Percentiles rank a stretch among this genome's conserved stretches.
Conservation (phyloP, 2,113 vertebrate species). For the Carettochelys insculpta region DNA sequence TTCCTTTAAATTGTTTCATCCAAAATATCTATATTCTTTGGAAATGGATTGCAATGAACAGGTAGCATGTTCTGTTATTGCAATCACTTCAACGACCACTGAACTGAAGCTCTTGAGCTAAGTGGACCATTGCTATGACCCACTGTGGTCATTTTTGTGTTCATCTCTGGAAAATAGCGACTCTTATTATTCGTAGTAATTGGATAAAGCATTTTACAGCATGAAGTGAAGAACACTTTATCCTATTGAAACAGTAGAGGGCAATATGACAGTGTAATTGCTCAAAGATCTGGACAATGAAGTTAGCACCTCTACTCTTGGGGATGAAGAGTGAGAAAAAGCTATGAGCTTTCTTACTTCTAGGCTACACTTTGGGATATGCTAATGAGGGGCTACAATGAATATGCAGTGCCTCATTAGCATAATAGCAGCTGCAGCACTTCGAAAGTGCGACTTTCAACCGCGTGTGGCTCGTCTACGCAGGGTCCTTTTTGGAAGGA, state of each 20-base stretch:
- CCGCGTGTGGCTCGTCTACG: too few species aligned
- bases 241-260: rapidly evolving
- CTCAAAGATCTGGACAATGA: neutral
- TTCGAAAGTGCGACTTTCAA: too few species aligned
- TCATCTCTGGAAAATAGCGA: neutral
- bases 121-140: neutral
- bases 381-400: too few species aligned
- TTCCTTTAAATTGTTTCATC: neutral
- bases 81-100: neutral
- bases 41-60: rapidly evolving
- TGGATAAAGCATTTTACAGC: neutral
- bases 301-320: neutral
- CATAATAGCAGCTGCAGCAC: too few species aligned
- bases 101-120: neutral
- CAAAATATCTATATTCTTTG: neutral
- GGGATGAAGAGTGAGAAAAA: neutral
- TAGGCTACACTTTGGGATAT: too few species aligned
- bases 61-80: rapidly evolving
- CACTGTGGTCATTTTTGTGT: neutral
- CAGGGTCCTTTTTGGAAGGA: too few species aligned
- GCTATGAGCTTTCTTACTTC: neutral
- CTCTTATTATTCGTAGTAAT: neutral
- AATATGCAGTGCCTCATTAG: too few species aligned
- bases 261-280: neutral
- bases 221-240: neutral